Evolutionary conservation across 1,140 invertebrate species (phyloP), one percentile per base, ranked within the genome.

Genomic region (Tenebrio molitor): DNA sequence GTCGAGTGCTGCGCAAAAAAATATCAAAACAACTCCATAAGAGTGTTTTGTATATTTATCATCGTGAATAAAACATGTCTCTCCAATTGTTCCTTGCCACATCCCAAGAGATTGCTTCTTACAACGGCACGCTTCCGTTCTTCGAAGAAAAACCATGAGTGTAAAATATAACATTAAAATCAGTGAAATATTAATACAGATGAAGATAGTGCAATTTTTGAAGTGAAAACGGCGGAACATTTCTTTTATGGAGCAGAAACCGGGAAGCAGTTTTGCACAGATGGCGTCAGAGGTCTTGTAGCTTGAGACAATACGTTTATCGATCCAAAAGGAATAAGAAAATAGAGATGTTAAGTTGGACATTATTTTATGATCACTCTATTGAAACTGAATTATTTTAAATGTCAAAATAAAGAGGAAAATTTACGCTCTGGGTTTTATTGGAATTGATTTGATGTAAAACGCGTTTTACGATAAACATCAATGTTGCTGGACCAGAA

Each of bases 261-360:
- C 17, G 42, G 42, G 4, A 50, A 50, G 50, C 19, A 19, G 15
- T 25, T 58, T 58, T 25, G 50, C 50, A 58, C 50, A 58, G 50
- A 58, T 58, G 50, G 50, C 50, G 23, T 39, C 2, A 29, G 46
- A 53, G 50, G 50, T 58, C 7, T 25, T 29, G 50, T 29, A 33
- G 8, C 50, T 58, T 58, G 50, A 58, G 50, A 58, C 25, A 58
- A 58, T 58, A 58, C 50, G 19, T 29, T 58, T 58, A 58, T 58
- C 50, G 50, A 58, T 58, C 50, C 21, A 58, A 25, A 25, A 58
- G n/a, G 23, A 58, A 58, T 53, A 53, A 53, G 46, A 53, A 39
- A 39, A 39, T 39, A 39, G 36, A 39, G 12, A 10, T 14, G 50
- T 58, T 29, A 39, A 23, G 23, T 58, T n/a, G n/a, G n/a, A n/a